A percentile compares a stretch with the other conserved stretches of the same genome.
Evolutionary conservation across 2,888 invertebrate species (phyloP).

Genomic region (Mystacides longicornis): DNA sequence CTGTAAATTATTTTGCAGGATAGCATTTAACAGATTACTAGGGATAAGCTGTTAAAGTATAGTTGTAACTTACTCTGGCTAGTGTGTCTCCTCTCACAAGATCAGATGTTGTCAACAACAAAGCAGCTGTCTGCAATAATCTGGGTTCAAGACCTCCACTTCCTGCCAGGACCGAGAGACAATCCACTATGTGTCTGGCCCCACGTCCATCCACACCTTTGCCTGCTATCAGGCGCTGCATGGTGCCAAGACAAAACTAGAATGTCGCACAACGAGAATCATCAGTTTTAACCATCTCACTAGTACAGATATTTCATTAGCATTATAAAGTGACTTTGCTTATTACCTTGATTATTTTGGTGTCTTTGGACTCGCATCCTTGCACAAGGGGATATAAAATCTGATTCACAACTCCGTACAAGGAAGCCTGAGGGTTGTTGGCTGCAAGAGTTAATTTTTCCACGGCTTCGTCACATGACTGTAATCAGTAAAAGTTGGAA

Average conservation of each 20-base stretch:
- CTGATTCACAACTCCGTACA: constrained; percentile 86
- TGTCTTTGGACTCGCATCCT: constrained; percentile 95
- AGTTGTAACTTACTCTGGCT: constrained; percentile 62
- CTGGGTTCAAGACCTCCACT: constrained; percentile 92
- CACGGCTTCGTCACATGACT: constrained; percentile 96
- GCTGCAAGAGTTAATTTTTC: constrained; percentile 76
- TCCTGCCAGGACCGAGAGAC: constrained; percentile 90
- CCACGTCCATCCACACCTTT: constrained; percentile 87
- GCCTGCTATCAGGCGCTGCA: constrained; percentile 89
- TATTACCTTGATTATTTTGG: constrained; percentile 85
- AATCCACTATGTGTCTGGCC: constrained; percentile 86
- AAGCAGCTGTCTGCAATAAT: constrained; percentile 89
- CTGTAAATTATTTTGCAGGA: no score
- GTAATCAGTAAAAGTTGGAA: constrained; percentile 32
- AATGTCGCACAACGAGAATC: no score
- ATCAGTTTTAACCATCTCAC: constrained; percentile 1
- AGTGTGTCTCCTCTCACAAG: constrained; percentile 91
- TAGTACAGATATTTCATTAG: constrained; percentile 7
- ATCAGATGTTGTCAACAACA: constrained; percentile 90
- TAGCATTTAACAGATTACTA: no score
- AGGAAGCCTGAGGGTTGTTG: constrained; percentile 68
- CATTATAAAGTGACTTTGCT: not conserved
- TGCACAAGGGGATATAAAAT: constrained; percentile 93
- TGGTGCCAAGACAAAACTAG: constrained; percentile 89
- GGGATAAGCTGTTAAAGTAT: no score